phyloP scores from a whole-genome alignment of 2,888 invertebrate species.

The Drosophila testacea region DNA sequence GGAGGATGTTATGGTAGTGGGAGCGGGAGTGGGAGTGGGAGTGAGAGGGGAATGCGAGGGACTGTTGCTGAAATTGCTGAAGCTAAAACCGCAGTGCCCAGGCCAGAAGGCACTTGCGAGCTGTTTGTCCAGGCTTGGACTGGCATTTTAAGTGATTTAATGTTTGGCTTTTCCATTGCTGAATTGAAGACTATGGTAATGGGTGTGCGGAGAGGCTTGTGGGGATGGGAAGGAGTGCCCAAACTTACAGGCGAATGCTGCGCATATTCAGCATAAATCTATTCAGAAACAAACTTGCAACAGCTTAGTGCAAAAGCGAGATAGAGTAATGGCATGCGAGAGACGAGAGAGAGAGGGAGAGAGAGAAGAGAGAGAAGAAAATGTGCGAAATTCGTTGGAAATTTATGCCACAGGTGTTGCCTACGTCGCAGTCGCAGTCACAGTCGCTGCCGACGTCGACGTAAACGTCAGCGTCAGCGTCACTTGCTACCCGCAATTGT shows the following conservation, averaged over 20 bases:
- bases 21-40: neutral
- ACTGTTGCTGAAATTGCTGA: constrained; percentile 16
- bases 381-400: constrained; percentile 8
- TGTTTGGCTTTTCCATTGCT: constrained; percentile 74
- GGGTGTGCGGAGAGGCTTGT: neutral
- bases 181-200: constrained; percentile 45
- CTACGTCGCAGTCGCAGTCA: constrained; percentile 13
- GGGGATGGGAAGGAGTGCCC: constrained; percentile 16
- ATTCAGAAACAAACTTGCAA: constrained; percentile 44
- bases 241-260: constrained; percentile 63
- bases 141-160: constrained; percentile 80
- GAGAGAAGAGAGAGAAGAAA: neutral
- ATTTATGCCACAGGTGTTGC: constrained; percentile 74
- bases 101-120: constrained; percentile 35
- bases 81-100: constrained; percentile 20
- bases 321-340: neutral
- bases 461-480: constrained; percentile 16
- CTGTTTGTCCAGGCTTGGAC: constrained; percentile 71
- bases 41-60: no score
- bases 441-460: constrained; percentile 8
- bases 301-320: constrained; percentile 10
- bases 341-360: neutral
- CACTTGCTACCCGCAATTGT: constrained; percentile 59
- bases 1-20: neutral
- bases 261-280: constrained; percentile 78